These are phyloP conservation scores for Sander vitreus DNA, from an alignment of 2,113 vertebrate species.

Conservation along the genomic window DNA sequence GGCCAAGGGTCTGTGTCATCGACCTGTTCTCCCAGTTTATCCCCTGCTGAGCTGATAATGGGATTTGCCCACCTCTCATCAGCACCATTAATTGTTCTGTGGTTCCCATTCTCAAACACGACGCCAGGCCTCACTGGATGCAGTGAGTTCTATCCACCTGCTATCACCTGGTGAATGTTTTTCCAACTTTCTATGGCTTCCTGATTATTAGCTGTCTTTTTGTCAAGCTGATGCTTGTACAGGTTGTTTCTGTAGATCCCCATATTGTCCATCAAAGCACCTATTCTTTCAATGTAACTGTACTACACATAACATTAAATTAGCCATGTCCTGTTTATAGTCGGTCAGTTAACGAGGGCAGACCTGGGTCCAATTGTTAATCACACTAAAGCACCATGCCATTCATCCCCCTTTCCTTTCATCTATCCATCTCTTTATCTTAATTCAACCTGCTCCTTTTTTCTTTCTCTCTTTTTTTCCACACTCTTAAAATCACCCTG, in stretches of 20 bases:
- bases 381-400: slow-evolving; percentile 3
- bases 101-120: slow-evolving; percentile 20
- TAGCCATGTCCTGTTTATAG: not conserved
- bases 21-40: slow-evolving; percentile 65
- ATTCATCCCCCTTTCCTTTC: not conserved
- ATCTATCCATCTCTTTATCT: not conserved
- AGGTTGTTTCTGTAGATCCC: not conserved
- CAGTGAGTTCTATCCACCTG: not conserved
- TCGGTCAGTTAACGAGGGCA: not conserved
- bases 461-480: not conserved
- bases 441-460: not conserved
- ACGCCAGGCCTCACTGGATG: not conserved
- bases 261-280: not conserved
- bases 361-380: slow-evolving; percentile 31
- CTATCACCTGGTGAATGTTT: not conserved
- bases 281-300: not conserved
- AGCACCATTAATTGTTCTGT: slow-evolving; percentile 33
- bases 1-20: slow-evolving; percentile 60
- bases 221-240: not conserved
- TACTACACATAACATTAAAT: not conserved
- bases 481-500: not conserved
- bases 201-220: not conserved
- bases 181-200: not conserved
- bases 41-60: slow-evolving; percentile 78
- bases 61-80: slow-evolving; percentile 62